Base-by-base conservation (phyloP, 2,113 vertebrate genomes). In the Thunnus maccoyii region DNA sequence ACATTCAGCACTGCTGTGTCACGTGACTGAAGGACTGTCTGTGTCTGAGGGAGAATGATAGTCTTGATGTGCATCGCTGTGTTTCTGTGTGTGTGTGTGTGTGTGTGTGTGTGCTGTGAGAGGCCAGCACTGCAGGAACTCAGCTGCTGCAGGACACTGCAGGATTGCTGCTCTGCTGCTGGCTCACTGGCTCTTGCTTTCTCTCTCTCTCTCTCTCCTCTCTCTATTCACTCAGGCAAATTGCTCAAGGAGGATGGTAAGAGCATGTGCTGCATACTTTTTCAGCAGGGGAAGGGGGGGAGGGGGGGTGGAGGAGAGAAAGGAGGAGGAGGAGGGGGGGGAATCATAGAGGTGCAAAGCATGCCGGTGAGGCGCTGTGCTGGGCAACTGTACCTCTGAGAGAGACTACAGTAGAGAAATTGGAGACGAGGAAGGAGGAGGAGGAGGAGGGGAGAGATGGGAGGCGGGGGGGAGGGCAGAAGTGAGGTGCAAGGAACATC, bases 121-220 rank as follows among this genome's bases (percentile, higher is more conserved):
- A 85, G 82, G 85, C 86, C 89, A 67, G 88, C 90, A 93, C 95
- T 95, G 94, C 95, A 95, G 92, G 91, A 95, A 89, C 84, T 91
- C 79, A 88, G 88, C 89, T 93, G 93, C 95, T 94, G 95, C 93
- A 94, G 94, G 94, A 94, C 91, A 91, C 93, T 95, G 94, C 94
- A 94, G 93, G 92, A 93, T 91, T 88, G 89, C 87, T 88, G 87
- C 44, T 92, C 83, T 88, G 80, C 85, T 93, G 86, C 91, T 77
- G 79, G 27, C 93, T 92, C 87, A 79, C 82, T 57, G 44, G 57
- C 84, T 85, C 76, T 78, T 77, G 50, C 52, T 80, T 61, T 16
- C 44, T 46, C 52, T 51, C 71, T 61, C 63, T 56, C 32, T 62
- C 78, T 68, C 76, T 69, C 72, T 77, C 67, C 50, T 82, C 70